A percentile compares a stretch with the other conserved stretches of the same genome.
These are phyloP conservation scores for Ceratoteleas bidentatus DNA, from an alignment of 1,140 invertebrate genomes.

Conservation along the genomic window DNA sequence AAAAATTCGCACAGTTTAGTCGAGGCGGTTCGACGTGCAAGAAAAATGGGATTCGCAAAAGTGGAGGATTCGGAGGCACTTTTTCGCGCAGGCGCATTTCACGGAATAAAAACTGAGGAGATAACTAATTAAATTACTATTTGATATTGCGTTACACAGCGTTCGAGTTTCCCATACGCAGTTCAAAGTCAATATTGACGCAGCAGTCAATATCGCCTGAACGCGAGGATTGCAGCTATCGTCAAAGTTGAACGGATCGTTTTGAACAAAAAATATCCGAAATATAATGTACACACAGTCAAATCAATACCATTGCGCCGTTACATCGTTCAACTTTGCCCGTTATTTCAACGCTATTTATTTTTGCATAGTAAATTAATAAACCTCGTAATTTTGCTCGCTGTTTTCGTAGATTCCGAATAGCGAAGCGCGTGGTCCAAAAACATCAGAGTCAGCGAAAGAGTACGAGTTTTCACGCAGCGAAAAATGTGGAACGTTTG, in stretches of 20 bases:
- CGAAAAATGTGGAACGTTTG: no score
- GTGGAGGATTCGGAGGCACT: no score
- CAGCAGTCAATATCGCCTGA: slow-evolving; percentile 26
- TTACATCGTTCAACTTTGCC: not conserved
- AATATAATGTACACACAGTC: slow-evolving; percentile 22
- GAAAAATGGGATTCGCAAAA: not conserved
- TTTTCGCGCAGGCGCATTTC: slow-evolving; percentile 12
- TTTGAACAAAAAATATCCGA: slow-evolving; percentile 29
- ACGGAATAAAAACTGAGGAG: not conserved
- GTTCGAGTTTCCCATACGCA: slow-evolving; percentile 15
- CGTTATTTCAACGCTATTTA: not conserved
- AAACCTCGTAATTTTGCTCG: no score
- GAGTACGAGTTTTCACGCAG: no score
- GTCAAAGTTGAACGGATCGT: slow-evolving; percentile 32
- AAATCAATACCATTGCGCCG: slow-evolving; percentile 21
- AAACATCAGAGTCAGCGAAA: no score
- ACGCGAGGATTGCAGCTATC: not conserved
- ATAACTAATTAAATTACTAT: slow-evolving; percentile 30
- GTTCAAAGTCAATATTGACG: slow-evolving; percentile 32
- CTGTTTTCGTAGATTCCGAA: no score
- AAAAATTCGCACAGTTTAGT: slow-evolving; percentile 29
- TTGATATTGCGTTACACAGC: slow-evolving; percentile 8
- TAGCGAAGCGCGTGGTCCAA: not conserved
- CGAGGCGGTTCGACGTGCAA: not conserved
- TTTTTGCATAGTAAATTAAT: not conserved